phyloP scores from a whole-genome alignment of 2,113 vertebrate species.

The Percina caprodes region DNA sequence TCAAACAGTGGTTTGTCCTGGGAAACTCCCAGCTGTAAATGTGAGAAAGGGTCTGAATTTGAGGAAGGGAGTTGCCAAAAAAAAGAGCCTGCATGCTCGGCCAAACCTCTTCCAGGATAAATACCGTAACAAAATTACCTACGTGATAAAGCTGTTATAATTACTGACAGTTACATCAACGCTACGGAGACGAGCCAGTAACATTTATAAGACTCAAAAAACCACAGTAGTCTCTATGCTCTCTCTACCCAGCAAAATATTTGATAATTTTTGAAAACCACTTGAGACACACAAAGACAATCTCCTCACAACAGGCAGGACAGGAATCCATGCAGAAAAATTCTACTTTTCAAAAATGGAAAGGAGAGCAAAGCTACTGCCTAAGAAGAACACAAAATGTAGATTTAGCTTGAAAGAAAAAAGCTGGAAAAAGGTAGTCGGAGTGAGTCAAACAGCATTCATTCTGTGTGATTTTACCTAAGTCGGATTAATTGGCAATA shows the following conservation, averaged over 20 bases:
- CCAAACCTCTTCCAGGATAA: constrained; percentile 15
- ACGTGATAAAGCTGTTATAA: constrained; percentile 27
- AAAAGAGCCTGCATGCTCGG: constrained; percentile 38
- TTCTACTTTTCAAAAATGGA: not conserved
- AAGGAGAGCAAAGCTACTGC: not conserved
- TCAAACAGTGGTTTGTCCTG: constrained; percentile 19
- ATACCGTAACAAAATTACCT: not conserved
- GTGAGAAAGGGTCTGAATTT: constrained; percentile 11
- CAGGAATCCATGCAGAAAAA: constrained; percentile 63
- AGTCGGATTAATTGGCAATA: not conserved
- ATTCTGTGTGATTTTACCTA: not conserved
- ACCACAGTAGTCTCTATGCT: not conserved
- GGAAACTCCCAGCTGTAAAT: constrained; percentile 15
- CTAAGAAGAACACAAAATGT: not conserved
- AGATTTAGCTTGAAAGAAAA: not conserved
- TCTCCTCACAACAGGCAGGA: constrained; percentile 27
- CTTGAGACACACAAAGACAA: constrained; percentile 22
- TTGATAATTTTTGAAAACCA: constrained; percentile 22
- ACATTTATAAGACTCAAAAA: constrained; percentile 9
- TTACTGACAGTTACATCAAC: constrained; percentile 38
- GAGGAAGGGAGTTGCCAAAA: constrained; percentile 18
- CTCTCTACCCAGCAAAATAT: not conserved
- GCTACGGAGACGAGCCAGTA: constrained; percentile 25
- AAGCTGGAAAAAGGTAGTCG: not conserved
- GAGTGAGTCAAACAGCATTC: not conserved